Base-by-base conservation (phyloP, 2,888 invertebrate species). In the Marasmarcha lunaedactyla region DNA sequence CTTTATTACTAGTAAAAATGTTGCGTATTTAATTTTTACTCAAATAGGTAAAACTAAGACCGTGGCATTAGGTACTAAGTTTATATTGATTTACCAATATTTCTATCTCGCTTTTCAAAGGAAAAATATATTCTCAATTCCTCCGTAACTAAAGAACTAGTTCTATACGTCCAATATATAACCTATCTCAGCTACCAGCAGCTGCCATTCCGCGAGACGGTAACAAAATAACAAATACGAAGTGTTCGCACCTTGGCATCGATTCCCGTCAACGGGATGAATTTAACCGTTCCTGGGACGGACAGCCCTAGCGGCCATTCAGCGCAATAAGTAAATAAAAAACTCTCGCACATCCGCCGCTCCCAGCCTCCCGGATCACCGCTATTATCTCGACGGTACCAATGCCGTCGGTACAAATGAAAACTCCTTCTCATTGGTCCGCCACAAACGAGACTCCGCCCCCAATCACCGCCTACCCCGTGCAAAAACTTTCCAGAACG, bases 301-400 rank as follows among this genome's bases (percentile, higher is more conserved):
- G 64, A 59, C 58, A 53, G 58, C 50, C 56, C 48, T 52, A 64
- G 6, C 30, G 62, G 54, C 66, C 68, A 76, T 72, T 74, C 72
- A 63, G 56, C 55, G 51, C 55, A 59, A 58, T 57, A 55, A 58
- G 66, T 71, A 76, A 74, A 74, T 71, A 76, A 71, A 71, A 71
- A 70, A 71, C 9, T 6, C 6, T 25, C 25, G n/a, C 13, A 59
- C 60, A 59, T 59, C 61, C 60, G 54, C 50, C 44, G 55, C 57
- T 53, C 55, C 69, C 81, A 81, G 81, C 79, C 78, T 81, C 83
- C 72, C 63, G 73, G 70, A 76, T 81, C 77, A 73, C 79, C 78
- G 74, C 68, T 71, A 72, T 76, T 73, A 78, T 79, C 81, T 79
- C 70, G 51, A 46, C 39, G 39, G 57, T 48, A 51, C 83, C 81